Base-by-base conservation (phyloP, 2,797 vertebrate genomes). In the Eulemur coronatus region DNA sequence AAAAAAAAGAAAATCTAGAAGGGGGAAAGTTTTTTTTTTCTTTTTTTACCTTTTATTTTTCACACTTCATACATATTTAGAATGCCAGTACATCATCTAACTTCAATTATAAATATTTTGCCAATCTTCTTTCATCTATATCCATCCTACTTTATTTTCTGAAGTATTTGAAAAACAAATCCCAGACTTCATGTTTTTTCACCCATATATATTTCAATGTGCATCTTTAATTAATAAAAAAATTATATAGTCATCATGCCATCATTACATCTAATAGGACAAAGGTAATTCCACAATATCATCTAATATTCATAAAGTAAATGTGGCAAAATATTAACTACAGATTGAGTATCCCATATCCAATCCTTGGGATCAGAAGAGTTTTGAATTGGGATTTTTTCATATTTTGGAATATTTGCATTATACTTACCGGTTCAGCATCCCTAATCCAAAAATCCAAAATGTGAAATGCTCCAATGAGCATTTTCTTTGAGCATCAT, bases 1-100 rank as follows among this genome's bases (percentile, higher is more conserved):
- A 91, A 95, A 94, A 89, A 91, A 95, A 94, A 89, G 43, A 91
- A 95, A 94, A 89, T 61, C 1, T 1, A 80, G 17, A 92, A 81
- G 26, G 24, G 14, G 12, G n/a, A 79, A 80, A 86, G 9, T 13
- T 33, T 57, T 10, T 43, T 78, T 28, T 41, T 14, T 55, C 61
- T 48, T 84, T 61, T 94, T 50, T 28, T 28, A 84, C 67, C 41
- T 70, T 63, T 88, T 48, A 95, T 57, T 73, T 86, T 78, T 87
- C 81, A 59, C 65, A 93, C 82, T 81, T 69, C 24, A 84, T 1
- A 61, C 5, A 18, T 70, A 91, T 73, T 92, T 86, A 76, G 93
- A 69, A 57, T 26, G 35, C 28, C 38, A 57, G 52, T 43, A 10
- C 9, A 84, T 72, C 35, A 87, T 4, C n/a, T 65, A 84, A 10